Percentiles rank a stretch among this genome's conserved stretches.
These are phyloP conservation scores for Clytia hemisphaerica DNA, from an alignment of 30 jellyfish, hydroid and myxozoan species.

Conservation along the genomic window DNA sequence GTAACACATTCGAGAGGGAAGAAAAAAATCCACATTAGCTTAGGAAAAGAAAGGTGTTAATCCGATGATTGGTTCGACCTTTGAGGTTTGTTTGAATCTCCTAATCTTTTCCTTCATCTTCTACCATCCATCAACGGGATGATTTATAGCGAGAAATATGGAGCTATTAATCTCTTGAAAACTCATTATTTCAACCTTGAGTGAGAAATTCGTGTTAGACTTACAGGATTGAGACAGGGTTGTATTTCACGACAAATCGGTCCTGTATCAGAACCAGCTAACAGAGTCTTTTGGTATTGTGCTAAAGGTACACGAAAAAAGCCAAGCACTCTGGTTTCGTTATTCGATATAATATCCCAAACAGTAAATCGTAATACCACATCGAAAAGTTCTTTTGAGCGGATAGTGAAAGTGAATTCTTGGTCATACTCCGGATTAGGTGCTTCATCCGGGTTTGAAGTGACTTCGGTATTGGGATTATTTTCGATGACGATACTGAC, in stretches of 20 bases:
- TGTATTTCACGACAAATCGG: slow-evolving; percentile 2
- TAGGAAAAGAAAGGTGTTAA: not conserved
- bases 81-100: too few relatives aligned
- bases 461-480: slow-evolving; percentile 49
- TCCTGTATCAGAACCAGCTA: not conserved
- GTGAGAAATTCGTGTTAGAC: too few relatives aligned
- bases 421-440: slow-evolving; percentile 90
- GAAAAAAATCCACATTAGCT: not conserved
- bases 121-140: too few relatives aligned
- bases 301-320: slow-evolving; percentile 5
- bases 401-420: slow-evolving; percentile 49
- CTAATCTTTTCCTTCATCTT: too few relatives aligned
- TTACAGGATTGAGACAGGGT: not conserved
- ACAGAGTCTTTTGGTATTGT: not conserved
- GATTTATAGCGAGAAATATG: too few relatives aligned
- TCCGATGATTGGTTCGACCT: too few relatives aligned
- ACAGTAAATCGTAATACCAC: slow-evolving; percentile 43
- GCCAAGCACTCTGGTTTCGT: slow-evolving; percentile 24
- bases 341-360: slow-evolving; percentile 45
- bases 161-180: too few relatives aligned
- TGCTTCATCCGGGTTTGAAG: slow-evolving; percentile 86
- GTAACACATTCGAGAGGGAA: not conserved
- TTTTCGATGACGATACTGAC: slow-evolving; percentile 47
- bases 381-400: slow-evolving; percentile 23
- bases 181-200: too few relatives aligned